Base-by-base conservation (phyloP, 2,888 invertebrate genomes). In the Dyspetes luteomarginatus region DNA sequence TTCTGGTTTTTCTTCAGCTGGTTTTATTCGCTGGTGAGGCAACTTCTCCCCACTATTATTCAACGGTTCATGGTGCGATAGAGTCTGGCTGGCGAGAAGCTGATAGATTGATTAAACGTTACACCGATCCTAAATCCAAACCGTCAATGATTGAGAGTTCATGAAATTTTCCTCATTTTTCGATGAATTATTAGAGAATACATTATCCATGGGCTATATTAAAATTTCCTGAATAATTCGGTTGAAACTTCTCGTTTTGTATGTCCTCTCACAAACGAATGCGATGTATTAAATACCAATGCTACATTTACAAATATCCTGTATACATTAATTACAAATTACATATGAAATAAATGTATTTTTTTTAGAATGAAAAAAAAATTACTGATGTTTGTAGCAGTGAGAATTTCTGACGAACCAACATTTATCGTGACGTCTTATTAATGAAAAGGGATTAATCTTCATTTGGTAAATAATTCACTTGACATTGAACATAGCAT, bases 61-160 rank as follows among this genome's bases (percentile, higher is more conserved):
- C 93, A 0, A 94, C 95, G 0, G 95, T 95, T 0, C 95, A 96
- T 83, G 96, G 96, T 0, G 96, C 96, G 0, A 91, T 95, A 0
- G 95, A 94, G 84, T 93, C 94, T 12, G 96, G 96, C 0, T 94
- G 94, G 91, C 93, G 96, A 24, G 96, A 96, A 88, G 96, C 96
- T 0, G 92, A 95, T 5, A 92, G 95, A 83, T 87, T 95, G 17
- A 84, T 90, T 19, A 81, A 85, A 28, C 28, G 60, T 7, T 71
- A 83, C 58, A 36, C 26, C 55, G 45, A 64, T 56, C 43, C 28
- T 4, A 67, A 67, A 48, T 56, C 65, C n/a, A 22, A 43, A 4
- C 2, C 52, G n/a, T n/a, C n/a, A 17, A 12, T 30, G 19, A 19
- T 5, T 36, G 36, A 36, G 12, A 36, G 9, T 36, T 0, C 36